Percentiles rank a stretch among this genome's conserved stretches.
Evolutionary conservation across 2,797 vertebrate genomes (phyloP).

Genomic region (Lycodopsis pacificus): DNA sequence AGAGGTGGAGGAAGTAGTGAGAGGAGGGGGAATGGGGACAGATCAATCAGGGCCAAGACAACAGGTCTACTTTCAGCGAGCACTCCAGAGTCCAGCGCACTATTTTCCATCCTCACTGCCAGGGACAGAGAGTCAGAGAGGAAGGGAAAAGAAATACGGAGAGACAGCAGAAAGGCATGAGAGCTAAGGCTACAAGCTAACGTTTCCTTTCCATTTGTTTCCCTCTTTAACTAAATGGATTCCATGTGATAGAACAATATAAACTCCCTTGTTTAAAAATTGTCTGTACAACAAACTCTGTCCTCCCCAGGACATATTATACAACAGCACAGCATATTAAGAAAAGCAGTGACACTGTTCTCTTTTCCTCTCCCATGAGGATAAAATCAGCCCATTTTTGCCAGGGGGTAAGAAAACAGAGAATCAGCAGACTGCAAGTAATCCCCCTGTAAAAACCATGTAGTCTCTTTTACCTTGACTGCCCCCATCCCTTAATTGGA

Average conservation of each 20-base stretch:
- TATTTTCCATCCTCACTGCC: slow-evolving; percentile 72
- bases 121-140: slow-evolving; percentile 35
- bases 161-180: slow-evolving; percentile 26
- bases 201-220: slow-evolving; percentile 14
- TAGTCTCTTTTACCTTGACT: slow-evolving; percentile 14
- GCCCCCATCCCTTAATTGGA: slow-evolving; percentile 12
- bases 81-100: slow-evolving; percentile 45
- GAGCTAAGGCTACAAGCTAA: slow-evolving; percentile 13
- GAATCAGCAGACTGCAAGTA: slow-evolving; percentile 56
- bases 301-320: slow-evolving; percentile 47
- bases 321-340: slow-evolving; percentile 38
- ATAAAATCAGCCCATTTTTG: slow-evolving; percentile 30
- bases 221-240: slow-evolving; percentile 8
- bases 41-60: slow-evolving; percentile 64
- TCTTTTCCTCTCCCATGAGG: slow-evolving; percentile 36
- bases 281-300: not conserved
- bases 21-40: slow-evolving; percentile 51
- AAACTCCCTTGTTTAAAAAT: slow-evolving; percentile 18
- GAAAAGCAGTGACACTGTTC: slow-evolving; percentile 47
- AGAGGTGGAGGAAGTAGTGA: slow-evolving; percentile 21
- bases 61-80: slow-evolving; percentile 61
- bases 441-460: slow-evolving; percentile 9
- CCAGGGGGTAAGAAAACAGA: slow-evolving; percentile 46
- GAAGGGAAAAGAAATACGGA: slow-evolving; percentile 20
- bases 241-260: slow-evolving; percentile 20